Percentiles rank a stretch among this genome's conserved stretches.
Evolutionary conservation across 2,888 invertebrate species (phyloP).

Genomic region (Drosophila cognata): DNA sequence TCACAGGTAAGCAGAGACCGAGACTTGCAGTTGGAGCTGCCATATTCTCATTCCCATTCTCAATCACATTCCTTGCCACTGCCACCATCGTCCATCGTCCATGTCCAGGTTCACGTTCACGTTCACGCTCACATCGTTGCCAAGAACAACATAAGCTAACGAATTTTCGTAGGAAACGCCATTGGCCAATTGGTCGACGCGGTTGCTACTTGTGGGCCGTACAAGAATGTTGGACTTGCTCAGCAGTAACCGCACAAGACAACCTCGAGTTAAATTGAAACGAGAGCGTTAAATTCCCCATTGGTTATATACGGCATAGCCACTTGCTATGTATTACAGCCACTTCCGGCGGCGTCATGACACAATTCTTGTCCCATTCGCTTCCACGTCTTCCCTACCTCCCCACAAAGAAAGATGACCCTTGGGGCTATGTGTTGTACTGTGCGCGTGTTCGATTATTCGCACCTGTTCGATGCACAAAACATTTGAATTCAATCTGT

Average conservation of each 20-base stretch:
- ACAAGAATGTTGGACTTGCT: constrained; percentile 53
- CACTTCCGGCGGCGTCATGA: constrained; percentile 54
- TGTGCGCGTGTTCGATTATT: constrained; percentile 5
- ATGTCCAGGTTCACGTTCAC: neutral
- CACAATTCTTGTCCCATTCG: constrained; percentile 28
- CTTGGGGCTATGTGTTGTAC: constrained; percentile 13
- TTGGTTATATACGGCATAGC: constrained; percentile 32
- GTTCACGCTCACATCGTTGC: constrained; percentile 66
- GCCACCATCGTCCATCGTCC: neutral
- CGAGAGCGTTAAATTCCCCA: constrained; percentile 62
- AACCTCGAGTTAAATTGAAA: constrained; percentile 55
- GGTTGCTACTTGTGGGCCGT: constrained; percentile 28
- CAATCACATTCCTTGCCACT: constrained; percentile 1
- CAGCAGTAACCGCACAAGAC: constrained; percentile 53
- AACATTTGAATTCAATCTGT: constrained; percentile 49
- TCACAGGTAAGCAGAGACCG: constrained; percentile 37
- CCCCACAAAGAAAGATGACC: neutral
- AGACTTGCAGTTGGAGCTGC: constrained; percentile 46
- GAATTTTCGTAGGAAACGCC: constrained; percentile 65
- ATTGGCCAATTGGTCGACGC: constrained; percentile 58
- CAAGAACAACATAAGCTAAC: constrained; percentile 74
- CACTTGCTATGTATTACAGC: constrained; percentile 33
- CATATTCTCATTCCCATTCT: constrained; percentile 30
- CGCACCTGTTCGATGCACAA: constrained; percentile 30
- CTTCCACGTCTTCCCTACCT: too few species aligned